phyloP scores from a whole-genome alignment of 1,140 invertebrate species.

The Bombus superbus region DNA sequence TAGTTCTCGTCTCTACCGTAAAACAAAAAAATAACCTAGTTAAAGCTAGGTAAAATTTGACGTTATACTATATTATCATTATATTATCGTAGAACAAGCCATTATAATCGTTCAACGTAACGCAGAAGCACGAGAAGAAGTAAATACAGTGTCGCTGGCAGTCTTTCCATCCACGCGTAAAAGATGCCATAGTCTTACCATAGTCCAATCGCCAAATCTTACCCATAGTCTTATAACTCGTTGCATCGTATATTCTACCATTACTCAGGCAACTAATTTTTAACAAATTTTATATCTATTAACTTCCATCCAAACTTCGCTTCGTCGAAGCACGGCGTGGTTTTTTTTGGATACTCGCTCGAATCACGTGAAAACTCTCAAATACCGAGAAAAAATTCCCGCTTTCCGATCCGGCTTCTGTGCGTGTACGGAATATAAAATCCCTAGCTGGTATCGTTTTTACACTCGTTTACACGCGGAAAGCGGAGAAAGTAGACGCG shows the following conservation, averaged over 20 bases:
- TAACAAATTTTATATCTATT: no score
- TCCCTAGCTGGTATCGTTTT: constrained; percentile 5
- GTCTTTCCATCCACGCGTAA: background rate
- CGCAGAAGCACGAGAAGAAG: background rate
- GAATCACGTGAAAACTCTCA: background rate
- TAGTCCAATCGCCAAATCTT: no score
- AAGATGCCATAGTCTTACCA: no score
- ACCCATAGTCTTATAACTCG: no score
- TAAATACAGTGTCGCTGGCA: background rate
- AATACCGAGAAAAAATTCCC: background rate
- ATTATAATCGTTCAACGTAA: background rate
- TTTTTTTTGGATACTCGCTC: background rate
- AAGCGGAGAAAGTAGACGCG: constrained; percentile 21
- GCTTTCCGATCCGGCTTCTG: background rate
- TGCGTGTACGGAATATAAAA: constrained; percentile 26
- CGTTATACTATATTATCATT: background rate
- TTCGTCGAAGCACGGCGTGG: no score
- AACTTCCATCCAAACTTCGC: no score
- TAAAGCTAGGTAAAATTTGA: background rate
- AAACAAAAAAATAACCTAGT: background rate
- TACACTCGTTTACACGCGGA: constrained; percentile 38
- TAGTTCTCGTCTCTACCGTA: constrained; percentile 9
- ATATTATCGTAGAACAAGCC: background rate
- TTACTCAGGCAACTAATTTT: no score
- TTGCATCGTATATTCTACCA: no score